phyloP scores from a whole-genome alignment of 2,797 vertebrate genomes.

The Rhinichthys osculus region DNA sequence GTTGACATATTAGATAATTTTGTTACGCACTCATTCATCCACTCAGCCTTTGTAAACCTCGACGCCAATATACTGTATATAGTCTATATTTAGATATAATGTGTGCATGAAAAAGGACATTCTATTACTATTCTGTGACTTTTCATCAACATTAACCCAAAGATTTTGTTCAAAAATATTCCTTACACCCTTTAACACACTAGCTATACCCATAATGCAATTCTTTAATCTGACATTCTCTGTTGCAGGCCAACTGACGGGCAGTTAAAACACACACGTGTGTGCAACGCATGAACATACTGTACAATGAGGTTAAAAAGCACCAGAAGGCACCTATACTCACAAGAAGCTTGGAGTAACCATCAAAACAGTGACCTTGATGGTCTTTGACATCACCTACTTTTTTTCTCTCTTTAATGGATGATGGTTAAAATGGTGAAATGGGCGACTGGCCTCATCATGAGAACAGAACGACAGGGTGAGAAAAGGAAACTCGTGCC shows the following conservation, averaged over 20 bases:
- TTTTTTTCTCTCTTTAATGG: slow-evolving; percentile 39
- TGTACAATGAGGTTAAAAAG: slow-evolving; percentile 47
- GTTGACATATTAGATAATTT: slow-evolving; percentile 23
- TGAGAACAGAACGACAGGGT: slow-evolving; percentile 58
- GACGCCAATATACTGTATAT: slow-evolving; percentile 35
- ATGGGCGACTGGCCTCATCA: slow-evolving; percentile 57
- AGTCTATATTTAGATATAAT: slow-evolving; percentile 29
- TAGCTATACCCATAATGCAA: slow-evolving; percentile 17
- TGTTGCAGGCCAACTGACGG: not conserved
- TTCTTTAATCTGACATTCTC: slow-evolving; percentile 25
- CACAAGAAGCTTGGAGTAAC: slow-evolving; percentile 71
- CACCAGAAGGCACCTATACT: slow-evolving; percentile 77
- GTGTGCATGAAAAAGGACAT: slow-evolving; percentile 53
- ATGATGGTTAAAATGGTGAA: slow-evolving; percentile 42
- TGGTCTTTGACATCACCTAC: slow-evolving; percentile 33
- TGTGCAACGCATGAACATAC: slow-evolving; percentile 34
- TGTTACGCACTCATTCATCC: slow-evolving; percentile 49
- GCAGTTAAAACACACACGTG: slow-evolving; percentile 18
- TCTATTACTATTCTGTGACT: slow-evolving; percentile 74
- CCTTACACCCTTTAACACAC: slow-evolving; percentile 25
- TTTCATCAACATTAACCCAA: slow-evolving; percentile 63
- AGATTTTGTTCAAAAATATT: slow-evolving; percentile 63
- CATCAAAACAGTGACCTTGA: slow-evolving; percentile 46
- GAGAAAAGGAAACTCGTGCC: slow-evolving; percentile 38
- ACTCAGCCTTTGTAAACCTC: slow-evolving; percentile 58